phyloP scores from a whole-genome alignment of 2,888 invertebrate genomes.

The Ryuthela nishihirai region DNA sequence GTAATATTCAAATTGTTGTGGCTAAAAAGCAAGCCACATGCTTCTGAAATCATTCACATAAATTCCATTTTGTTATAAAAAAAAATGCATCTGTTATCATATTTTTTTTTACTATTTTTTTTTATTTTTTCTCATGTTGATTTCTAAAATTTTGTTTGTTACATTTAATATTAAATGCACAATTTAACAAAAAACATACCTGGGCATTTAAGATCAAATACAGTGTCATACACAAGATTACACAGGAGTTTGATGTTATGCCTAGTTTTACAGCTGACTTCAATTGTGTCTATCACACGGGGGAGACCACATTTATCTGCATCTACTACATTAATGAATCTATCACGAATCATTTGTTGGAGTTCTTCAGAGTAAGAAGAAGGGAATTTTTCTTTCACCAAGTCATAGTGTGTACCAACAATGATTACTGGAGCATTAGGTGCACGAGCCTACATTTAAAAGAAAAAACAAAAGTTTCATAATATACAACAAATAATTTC shows the following conservation, averaged over 20 bases:
- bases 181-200: conserved; percentile 56
- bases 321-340: conserved; percentile 87
- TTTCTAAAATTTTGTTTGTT: too few relatives aligned
- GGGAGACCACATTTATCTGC: conserved; percentile 95
- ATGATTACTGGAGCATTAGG: conserved; percentile 95
- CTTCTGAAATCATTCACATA: too few relatives aligned
- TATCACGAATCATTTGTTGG: conserved; percentile 79
- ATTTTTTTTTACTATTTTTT: too few relatives aligned
- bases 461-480: conserved; percentile 2
- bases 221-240: conserved; percentile 88
- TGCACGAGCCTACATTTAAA: conserved; percentile 68
- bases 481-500: not conserved
- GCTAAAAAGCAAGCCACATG: too few relatives aligned
- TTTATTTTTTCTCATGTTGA: too few relatives aligned
- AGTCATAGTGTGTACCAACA: conserved; percentile 94
- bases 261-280: conserved; percentile 82
- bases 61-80: too few relatives aligned
- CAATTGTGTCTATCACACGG: conserved; percentile 83
- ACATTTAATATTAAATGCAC: too few relatives aligned
- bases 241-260: conserved; percentile 86
- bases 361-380: conserved; percentile 65
- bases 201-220: conserved; percentile 83
- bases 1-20: too few relatives aligned
- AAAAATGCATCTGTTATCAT: too few relatives aligned
- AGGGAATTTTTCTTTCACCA: conserved; percentile 63